Evolutionary conservation across 2,797 vertebrate genomes (phyloP), one percentile per base, ranked within the genome.

Genomic region (Acipenser oxyrinchus): DNA sequence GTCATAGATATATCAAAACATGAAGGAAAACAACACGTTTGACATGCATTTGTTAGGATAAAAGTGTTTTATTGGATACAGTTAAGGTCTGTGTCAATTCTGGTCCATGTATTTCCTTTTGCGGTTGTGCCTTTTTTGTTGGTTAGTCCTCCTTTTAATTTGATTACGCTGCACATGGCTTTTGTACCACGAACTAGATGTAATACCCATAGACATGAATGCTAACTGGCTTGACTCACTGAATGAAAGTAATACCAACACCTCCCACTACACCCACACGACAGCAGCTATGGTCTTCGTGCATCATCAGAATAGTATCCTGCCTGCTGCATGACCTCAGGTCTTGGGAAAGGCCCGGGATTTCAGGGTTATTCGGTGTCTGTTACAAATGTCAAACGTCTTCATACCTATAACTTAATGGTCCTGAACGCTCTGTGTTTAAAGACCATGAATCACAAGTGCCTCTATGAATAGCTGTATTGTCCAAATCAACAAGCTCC

Each of bases 231-330:
- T 68, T 37, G 13, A 51, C 64, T 68, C 9, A 66, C 0, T 18
- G 59, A 68, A 58, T 58, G 55, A 66, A 15, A n/a, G 67, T 74
- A 70, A 73, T 62, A 70, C 65, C 68, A 69, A 68, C 64, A 66
- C 53, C 61, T 73, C 61, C 71, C 0, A 0, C 72, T 70, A 65
- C 51, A 70, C 65, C 71, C 62, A 64, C 69, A 68, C 63, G 70
- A 76, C 66, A 73, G 69, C 71, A 75, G 71, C 71, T 77, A 68
- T 48, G 67, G 63, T 66, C 69, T 68, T 66, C 68, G 63, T 60
- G 57, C 0, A 1, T 77, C 69, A 81, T 67, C 74, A 74, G 68
- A 63, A 71, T 71, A 70, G 23, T 63, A 68, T 69, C 75, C 69
- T 70, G n/a, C 50, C 64, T 62, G 57, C 49, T 73, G 71, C 68